Percentiles rank a stretch among this genome's conserved stretches.
Evolutionary conservation across 2,797 vertebrate species (phyloP).

Genomic region (Periophthalmus magnuspinnatus): DNA sequence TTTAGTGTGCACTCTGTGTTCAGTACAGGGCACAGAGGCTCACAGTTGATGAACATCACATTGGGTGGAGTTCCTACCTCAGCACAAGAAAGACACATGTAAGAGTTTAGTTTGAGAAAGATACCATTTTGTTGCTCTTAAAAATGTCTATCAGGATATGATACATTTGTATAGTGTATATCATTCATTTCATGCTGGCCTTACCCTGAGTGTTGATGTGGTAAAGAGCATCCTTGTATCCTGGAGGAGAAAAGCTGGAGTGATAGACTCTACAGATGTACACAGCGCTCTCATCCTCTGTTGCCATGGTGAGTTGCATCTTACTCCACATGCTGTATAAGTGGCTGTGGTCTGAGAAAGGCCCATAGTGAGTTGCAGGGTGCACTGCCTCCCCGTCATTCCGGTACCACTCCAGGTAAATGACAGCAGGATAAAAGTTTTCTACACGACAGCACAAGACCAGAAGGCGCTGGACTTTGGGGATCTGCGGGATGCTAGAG

Average conservation of each 20-base stretch:
- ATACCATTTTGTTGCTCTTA: too few relatives aligned
- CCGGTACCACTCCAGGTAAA: conserved; percentile 63
- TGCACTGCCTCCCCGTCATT: conserved; percentile 51
- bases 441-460: conserved; percentile 71
- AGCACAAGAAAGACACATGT: background rate
- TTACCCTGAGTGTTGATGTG: conserved; percentile 68
- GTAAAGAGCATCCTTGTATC: conserved; percentile 57
- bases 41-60: conserved; percentile 64
- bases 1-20: conserved; percentile 56
- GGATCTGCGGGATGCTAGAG: conserved; percentile 64
- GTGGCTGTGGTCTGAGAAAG: conserved; percentile 47
- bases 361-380: conserved; percentile 54
- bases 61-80: conserved; percentile 61
- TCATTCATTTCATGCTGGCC: too few relatives aligned
- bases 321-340: conserved; percentile 70
- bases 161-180: background rate
- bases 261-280: conserved; percentile 68
- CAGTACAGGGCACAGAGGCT: conserved; percentile 41
- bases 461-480: conserved; percentile 51
- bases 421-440: conserved; percentile 63
- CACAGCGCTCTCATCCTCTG: conserved; percentile 54
- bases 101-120: background rate
- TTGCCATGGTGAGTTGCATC: conserved; percentile 51
- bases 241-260: conserved; percentile 52
- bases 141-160: too few relatives aligned